phyloP scores from a whole-genome alignment of 2,113 vertebrate genomes.

The Cygnus atratus region DNA sequence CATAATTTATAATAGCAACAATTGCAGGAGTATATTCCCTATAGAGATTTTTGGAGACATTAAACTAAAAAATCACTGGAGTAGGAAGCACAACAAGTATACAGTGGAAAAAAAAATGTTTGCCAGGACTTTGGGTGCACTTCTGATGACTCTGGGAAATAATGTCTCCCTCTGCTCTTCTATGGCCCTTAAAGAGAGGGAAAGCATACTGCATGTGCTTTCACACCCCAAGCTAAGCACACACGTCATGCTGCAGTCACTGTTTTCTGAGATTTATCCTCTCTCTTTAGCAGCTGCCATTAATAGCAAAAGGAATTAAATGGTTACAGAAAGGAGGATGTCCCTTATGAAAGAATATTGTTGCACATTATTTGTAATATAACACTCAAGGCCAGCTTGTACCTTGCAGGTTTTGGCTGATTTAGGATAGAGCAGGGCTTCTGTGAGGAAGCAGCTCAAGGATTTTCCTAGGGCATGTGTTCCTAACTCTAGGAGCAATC shows the following conservation, averaged over 20 bases:
- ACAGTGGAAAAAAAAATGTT: neutral
- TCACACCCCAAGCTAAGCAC: neutral
- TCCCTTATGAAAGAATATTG: neutral
- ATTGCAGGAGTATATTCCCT: neutral
- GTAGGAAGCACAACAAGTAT: neutral
- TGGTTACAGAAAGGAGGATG: neutral
- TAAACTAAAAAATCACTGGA: neutral
- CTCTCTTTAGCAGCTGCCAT: slow-evolving; percentile 34
- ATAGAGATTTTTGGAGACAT: neutral
- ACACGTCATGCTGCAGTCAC: neutral
- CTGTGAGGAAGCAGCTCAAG: neutral
- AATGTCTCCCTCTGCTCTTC: neutral
- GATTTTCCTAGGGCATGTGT: neutral
- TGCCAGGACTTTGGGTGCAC: neutral
- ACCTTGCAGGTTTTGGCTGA: neutral
- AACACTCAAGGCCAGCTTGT: slow-evolving; percentile 15
- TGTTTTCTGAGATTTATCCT: slow-evolving; percentile 41
- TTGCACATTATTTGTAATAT: neutral
- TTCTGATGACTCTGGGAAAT: neutral
- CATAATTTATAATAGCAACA: neutral
- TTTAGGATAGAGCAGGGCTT: neutral
- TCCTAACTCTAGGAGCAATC: neutral
- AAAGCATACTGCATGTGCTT: neutral
- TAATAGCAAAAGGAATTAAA: slow-evolving; percentile 42
- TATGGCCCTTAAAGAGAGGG: neutral